Conservation (phyloP, 2,113 vertebrate species). For the Spea multiplicata region DNA sequence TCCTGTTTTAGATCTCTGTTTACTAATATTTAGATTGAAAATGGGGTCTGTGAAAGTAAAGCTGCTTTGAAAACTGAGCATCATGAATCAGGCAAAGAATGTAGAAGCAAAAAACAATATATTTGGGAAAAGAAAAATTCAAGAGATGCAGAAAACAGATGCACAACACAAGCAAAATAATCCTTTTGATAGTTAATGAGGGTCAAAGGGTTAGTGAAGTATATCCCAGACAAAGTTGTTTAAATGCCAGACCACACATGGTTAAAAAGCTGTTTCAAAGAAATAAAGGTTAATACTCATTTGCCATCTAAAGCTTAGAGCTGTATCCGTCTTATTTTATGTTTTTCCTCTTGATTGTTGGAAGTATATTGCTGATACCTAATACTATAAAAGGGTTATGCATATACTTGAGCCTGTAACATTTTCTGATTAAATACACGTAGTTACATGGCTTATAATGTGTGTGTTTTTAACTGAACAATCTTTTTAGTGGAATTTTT, state of each 20-base stretch:
- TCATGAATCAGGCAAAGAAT: constrained; percentile 22
- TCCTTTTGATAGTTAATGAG: constrained; percentile 20
- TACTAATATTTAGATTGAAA: neutral
- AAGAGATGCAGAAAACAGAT: constrained; percentile 42
- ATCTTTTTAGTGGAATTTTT: too few relatives aligned
- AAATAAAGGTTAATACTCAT: too few relatives aligned
- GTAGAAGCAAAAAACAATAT: constrained; percentile 10
- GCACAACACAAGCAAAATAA: neutral
- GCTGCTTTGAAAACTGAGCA: constrained; percentile 18
- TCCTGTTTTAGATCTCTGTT: constrained; percentile 8
- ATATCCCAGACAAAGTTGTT: constrained; percentile 11
- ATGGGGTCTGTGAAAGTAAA: neutral
- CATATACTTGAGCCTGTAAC: too few relatives aligned
- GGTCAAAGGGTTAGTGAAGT: constrained; percentile 27
- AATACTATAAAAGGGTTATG: too few relatives aligned
- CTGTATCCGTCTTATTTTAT: too few relatives aligned
- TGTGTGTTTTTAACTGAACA: too few relatives aligned
- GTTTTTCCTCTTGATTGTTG: too few relatives aligned
- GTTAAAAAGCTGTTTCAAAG: neutral
- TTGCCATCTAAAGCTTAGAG: too few relatives aligned
- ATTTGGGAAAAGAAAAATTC: constrained; percentile 25
- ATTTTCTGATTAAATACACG: too few relatives aligned
- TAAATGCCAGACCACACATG: constrained; percentile 33
- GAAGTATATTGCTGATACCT: too few relatives aligned
- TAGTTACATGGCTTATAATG: too few relatives aligned